These are phyloP conservation scores for Tigriopus californicus DNA, from an alignment of 2,888 invertebrate genomes.

Conservation along the genomic window DNA sequence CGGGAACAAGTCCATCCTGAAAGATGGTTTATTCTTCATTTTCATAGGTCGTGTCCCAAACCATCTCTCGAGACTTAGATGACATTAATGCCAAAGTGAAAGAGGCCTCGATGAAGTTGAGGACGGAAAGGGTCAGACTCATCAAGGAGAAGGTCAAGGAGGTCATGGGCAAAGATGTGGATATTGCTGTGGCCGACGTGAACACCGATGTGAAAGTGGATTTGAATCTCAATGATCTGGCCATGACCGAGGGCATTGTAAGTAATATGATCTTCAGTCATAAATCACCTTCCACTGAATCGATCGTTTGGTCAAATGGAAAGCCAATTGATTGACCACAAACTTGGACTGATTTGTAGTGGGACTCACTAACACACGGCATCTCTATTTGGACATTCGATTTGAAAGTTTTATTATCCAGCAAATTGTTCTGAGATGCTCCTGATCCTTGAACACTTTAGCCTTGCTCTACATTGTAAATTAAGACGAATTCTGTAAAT, in stretches of 20 bases:
- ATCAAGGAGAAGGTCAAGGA: conserved; percentile 28
- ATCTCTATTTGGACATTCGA: no score
- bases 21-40: background rate
- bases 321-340: background rate
- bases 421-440: no score
- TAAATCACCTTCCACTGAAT: no score
- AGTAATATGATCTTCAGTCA: background rate
- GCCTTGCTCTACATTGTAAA: no score
- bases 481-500: no score
- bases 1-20: background rate
- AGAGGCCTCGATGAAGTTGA: conserved; percentile 27
- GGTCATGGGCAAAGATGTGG: conserved; percentile 17
- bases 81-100: conserved; percentile 28
- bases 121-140: conserved; percentile 31
- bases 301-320: background rate
- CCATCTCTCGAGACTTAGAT: conserved; percentile 31
- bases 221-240: conserved; percentile 8
- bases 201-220: conserved; percentile 21
- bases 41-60: conserved; percentile 30
- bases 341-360: no score
- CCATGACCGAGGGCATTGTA: conserved; percentile 10
- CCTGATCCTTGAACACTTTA: no score
- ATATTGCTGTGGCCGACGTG: conserved; percentile 22
- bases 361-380: no score
- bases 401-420: no score